These are phyloP conservation scores for Lithobates sylvaticus DNA, from an alignment of 2,797 vertebrate genomes.

Conservation along the genomic window DNA sequence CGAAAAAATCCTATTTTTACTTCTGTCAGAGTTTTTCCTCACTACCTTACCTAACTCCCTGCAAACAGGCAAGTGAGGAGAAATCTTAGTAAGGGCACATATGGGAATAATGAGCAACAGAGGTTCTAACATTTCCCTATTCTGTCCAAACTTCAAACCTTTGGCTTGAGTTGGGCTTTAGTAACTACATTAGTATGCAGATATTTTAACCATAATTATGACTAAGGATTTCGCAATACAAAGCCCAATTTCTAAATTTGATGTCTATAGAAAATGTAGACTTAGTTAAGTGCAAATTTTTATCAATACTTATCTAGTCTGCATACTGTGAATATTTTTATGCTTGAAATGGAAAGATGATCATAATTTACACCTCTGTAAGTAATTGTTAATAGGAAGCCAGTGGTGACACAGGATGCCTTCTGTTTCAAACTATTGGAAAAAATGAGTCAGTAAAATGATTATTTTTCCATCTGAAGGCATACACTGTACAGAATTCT, in stretches of 20 bases:
- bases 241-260: neutral
- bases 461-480: slow-evolving; percentile 28
- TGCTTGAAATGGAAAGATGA: neutral
- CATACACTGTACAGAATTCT: neutral
- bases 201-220: no score
- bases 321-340: neutral
- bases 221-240: no score
- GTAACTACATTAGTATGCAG: no score
- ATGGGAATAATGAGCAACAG: no score
- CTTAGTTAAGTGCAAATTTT: neutral
- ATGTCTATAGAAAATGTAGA: neutral
- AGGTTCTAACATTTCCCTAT: no score
- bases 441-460: slow-evolving; percentile 7
- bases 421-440: slow-evolving; percentile 11
- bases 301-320: neutral
- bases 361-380: neutral
- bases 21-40: no score
- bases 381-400: neutral
- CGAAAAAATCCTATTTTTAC: no score
- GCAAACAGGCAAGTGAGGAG: no score
- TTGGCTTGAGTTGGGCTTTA: no score
- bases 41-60: no score
- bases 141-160: no score
- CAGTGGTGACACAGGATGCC: neutral
- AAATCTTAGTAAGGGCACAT: no score